Conservation (phyloP, 2,797 vertebrate genomes). For the Syngnathus acus region DNA sequence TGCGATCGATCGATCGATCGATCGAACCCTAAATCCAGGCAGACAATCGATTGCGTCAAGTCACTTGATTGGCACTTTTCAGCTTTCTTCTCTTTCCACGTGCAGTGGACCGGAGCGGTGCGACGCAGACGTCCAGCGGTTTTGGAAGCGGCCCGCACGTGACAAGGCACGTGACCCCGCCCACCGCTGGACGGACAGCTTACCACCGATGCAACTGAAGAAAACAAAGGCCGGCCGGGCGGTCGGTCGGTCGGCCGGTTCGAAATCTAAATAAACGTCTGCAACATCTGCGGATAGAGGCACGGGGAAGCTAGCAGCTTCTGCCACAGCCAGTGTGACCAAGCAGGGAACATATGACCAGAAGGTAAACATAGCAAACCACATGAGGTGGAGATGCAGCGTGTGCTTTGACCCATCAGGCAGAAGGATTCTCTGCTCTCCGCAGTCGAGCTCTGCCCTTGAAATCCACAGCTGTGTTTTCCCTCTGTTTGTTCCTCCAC, state of each 20-base stretch:
- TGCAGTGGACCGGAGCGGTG: no score
- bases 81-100: no score
- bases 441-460: constrained; percentile 34
- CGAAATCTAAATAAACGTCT: constrained; percentile 57
- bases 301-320: constrained; percentile 36
- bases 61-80: not conserved
- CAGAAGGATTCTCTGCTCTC: constrained; percentile 45
- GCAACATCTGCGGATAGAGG: constrained; percentile 50
- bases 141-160: constrained; percentile 32
- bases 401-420: constrained; percentile 40
- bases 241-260: not conserved
- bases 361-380: constrained; percentile 55
- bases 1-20: not conserved
- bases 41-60: not conserved
- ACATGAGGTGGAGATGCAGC: constrained; percentile 43
- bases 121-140: constrained; percentile 23
- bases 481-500: constrained; percentile 63
- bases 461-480: constrained; percentile 68
- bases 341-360: constrained; percentile 51
- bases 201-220: constrained; percentile 54
- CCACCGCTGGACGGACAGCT: constrained; percentile 33
- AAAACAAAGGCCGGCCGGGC: constrained; percentile 39
- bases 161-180: constrained; percentile 41
- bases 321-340: constrained; percentile 44
- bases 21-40: not conserved